Conservation (phyloP, 2,113 vertebrate species). For the Grammomys surdaster region DNA sequence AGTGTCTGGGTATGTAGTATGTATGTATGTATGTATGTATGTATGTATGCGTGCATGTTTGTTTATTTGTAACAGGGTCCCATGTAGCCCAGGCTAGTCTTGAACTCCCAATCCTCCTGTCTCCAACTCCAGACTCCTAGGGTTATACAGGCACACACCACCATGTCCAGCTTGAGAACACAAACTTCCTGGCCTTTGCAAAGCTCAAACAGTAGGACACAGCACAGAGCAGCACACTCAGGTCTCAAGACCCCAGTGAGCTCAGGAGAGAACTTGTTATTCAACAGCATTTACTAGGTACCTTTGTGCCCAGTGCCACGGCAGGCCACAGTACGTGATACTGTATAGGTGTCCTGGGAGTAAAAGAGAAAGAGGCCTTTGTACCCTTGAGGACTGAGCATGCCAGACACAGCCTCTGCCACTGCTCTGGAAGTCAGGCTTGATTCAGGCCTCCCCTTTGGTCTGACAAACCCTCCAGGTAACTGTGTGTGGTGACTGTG, state of each 20-base stretch:
- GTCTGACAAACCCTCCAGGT: not conserved
- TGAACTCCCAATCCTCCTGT: too few species aligned
- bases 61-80: not conserved
- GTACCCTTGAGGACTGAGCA: accelerated
- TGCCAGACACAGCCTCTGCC: accelerated
- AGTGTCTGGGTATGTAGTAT: not conserved
- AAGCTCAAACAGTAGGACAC: not conserved
- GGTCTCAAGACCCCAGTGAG: not conserved
- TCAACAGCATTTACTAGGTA: accelerated
- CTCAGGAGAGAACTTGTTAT: not conserved
- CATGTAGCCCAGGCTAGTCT: not conserved
- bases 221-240: not conserved
- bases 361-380: not conserved
- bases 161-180: not conserved
- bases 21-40: not conserved
- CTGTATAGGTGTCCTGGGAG: not conserved
- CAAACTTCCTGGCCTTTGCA: too few species aligned
- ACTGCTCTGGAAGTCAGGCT: not conserved
- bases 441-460: not conserved
- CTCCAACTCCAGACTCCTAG: not conserved
- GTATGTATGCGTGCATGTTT: not conserved
- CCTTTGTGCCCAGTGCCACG: not conserved
- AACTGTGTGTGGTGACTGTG: not conserved
- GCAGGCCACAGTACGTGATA: not conserved
- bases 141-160: not conserved